A percentile compares a stretch with the other conserved stretches of the same genome.
Conservation (phyloP, 1,140 invertebrate species). For the Hyles euphorbiae region DNA sequence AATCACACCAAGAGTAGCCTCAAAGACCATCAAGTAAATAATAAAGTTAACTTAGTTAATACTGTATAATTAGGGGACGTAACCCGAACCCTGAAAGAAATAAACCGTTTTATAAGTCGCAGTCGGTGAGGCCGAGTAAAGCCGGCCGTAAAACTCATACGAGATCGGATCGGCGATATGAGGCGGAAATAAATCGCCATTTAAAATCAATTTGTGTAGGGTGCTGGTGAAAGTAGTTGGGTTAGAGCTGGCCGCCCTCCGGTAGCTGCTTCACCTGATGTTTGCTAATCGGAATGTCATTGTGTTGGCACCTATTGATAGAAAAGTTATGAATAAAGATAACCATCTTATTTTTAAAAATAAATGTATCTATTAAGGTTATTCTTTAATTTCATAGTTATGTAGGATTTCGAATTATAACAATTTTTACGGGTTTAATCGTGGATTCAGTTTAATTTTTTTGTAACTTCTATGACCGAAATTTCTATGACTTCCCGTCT, state of each 20-base stretch:
- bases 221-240: constrained; percentile 35
- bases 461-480: too few relatives aligned
- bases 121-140: constrained; percentile 69
- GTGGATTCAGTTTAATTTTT: too few relatives aligned
- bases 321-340: too few relatives aligned
- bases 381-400: too few relatives aligned
- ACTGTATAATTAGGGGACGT: constrained; percentile 47
- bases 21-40: constrained; percentile 12
- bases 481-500: too few relatives aligned
- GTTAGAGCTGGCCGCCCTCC: constrained; percentile 6
- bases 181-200: constrained; percentile 57
- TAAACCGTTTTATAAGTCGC: constrained; percentile 69
- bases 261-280: constrained; percentile 6
- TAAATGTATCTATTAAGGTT: too few relatives aligned
- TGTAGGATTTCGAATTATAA: too few relatives aligned
- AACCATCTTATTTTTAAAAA: too few relatives aligned
- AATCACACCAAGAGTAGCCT: too few relatives aligned
- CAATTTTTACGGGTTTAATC: too few relatives aligned
- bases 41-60: constrained; percentile 33
- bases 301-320: too few relatives aligned
- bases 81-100: constrained; percentile 55
- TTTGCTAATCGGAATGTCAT: neutral
- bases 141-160: constrained; percentile 70
- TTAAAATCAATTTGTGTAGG: constrained; percentile 75
- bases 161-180: constrained; percentile 72